Base-by-base conservation (phyloP, 2,888 invertebrate genomes). In the Pseudococcus longispinus region DNA sequence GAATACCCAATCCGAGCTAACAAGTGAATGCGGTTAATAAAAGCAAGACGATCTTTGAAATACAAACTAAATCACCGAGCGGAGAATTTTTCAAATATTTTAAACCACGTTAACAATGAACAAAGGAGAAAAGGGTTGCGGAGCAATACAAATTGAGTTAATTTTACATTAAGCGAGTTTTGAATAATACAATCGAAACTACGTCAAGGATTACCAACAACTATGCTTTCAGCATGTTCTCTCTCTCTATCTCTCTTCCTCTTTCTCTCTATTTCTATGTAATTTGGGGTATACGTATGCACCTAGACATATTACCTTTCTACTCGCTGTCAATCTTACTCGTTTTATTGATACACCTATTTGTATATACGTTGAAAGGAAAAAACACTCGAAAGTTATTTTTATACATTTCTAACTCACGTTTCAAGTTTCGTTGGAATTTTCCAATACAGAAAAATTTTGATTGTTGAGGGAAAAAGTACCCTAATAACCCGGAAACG, bases 101-200 rank as follows among this genome's bases (percentile, higher is more conserved):
- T 42, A 42, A 60, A 80, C 77, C 20, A 80, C 37, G 37, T 80
- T 42, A 20, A 80, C 77, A 42, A 42, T 23, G 77, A 77, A 80
- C 77, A 42, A 80, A 80, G 29, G 11, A 42, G 20, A 80, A 80
- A 37, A 80, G 77, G 77, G 77, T 42, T 80, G 29, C 20, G 15
- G 37, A 80, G 29, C 20, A 42, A 20, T 80, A 80, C 77, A 80
- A 80, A 80, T 80, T 80, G 42, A 80, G 77, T 80, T 80, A 80
- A 80, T 80, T 80, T 80, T 80, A 80, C 42, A 80, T 80, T 42
- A 80, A 37, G 77, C 20, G 77, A 42, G 42, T 29, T 80, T 42
- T 42, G 23, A 80, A 80, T 80, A 80, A 80, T 42, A 37, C 77
- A 42, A 80, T 80, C 42, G 42, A 80, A 80, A 80, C 77, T 20